Conservation (phyloP, 2,888 invertebrate species). For the Ametastegia equiseti region DNA sequence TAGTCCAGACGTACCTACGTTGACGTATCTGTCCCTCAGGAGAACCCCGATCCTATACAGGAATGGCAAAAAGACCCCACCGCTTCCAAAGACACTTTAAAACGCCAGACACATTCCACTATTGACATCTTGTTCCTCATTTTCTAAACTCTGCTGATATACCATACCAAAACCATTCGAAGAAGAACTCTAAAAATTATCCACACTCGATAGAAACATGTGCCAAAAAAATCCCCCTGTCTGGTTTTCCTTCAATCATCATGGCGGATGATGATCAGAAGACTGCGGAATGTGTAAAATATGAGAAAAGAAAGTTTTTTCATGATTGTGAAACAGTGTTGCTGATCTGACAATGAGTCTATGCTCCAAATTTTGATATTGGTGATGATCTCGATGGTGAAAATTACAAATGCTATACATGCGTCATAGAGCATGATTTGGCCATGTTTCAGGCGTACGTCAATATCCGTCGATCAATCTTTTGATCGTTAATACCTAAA, state of each 20-base stretch:
- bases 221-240: no score
- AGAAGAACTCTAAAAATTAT: no score
- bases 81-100: constrained; percentile 37
- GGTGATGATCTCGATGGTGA: not conserved
- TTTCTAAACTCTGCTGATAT: constrained; percentile 1
- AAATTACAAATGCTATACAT: not conserved
- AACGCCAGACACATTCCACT: constrained; percentile 44
- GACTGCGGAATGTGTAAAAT: no score
- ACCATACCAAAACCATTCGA: not conserved
- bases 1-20: constrained; percentile 65
- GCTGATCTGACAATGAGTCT: no score
- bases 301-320: not conserved
- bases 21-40: constrained; percentile 75
- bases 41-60: constrained; percentile 61
- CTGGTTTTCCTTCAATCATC: no score
- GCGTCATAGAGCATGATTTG: not conserved
- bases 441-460: constrained; percentile 1
- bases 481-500: constrained; percentile 47
- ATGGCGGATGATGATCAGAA: no score
- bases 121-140: constrained; percentile 39
- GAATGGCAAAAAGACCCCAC: constrained; percentile 17
- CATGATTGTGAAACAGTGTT: not conserved
- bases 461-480: constrained; percentile 50
- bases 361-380: no score
- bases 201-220: no score